These are phyloP conservation scores for Drosophila ficusphila DNA, from an alignment of 1,140 invertebrate genomes.

Conservation along the genomic window DNA sequence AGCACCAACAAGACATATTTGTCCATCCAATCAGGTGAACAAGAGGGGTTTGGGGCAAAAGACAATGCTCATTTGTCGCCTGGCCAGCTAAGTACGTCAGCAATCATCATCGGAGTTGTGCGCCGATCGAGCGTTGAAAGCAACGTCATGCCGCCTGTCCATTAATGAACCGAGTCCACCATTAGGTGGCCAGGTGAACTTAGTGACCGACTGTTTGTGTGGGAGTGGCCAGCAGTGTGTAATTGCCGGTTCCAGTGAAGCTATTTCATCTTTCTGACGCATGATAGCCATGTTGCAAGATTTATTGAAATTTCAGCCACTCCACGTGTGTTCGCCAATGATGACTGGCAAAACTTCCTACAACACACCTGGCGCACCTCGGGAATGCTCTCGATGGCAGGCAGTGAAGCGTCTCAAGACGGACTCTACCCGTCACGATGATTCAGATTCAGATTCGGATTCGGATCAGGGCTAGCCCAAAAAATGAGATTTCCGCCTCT, in stretches of 20 bases:
- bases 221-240: constrained; percentile 52
- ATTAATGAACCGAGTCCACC: constrained; percentile 66
- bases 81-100: constrained; percentile 26
- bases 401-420: constrained; percentile 49
- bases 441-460: constrained; percentile 8
- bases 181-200: constrained; percentile 45
- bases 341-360: constrained; percentile 54
- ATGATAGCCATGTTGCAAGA: constrained; percentile 12
- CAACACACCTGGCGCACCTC: constrained; percentile 52
- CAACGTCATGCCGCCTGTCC: constrained; percentile 61
- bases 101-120: not conserved
- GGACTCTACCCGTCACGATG: constrained; percentile 16
- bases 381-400: constrained; percentile 1
- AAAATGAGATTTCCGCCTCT: not conserved
- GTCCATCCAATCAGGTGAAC: constrained; percentile 5
- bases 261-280: constrained; percentile 19
- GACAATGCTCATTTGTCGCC: constrained; percentile 63
- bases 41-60: constrained; percentile 14
- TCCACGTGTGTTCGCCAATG: constrained; percentile 3
- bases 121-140: constrained; percentile 42
- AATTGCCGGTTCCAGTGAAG: constrained; percentile 55
- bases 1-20: constrained; percentile 7
- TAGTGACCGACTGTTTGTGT: constrained; percentile 19
- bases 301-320: constrained; percentile 37
- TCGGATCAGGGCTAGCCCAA: constrained; percentile 6